Conservation (phyloP, 2,113 vertebrate species). For the Amia ocellicauda region DNA sequence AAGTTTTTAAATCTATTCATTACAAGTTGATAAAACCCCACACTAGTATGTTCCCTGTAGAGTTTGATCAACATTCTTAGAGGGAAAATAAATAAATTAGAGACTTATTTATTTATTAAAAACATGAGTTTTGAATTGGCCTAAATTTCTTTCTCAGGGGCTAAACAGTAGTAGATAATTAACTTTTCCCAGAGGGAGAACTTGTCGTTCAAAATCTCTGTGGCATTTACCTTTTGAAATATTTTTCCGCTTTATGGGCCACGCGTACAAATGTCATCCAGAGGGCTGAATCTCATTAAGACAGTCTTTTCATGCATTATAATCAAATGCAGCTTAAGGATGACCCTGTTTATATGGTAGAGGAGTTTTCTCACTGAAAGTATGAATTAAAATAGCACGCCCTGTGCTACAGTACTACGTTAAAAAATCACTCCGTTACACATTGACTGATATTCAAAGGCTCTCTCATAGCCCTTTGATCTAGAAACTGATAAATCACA, state of each 20-base stretch:
- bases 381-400: too few relatives aligned
- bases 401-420: too few relatives aligned
- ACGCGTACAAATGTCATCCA: constrained; percentile 12
- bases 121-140: constrained; percentile 6
- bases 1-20: too few relatives aligned
- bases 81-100: constrained; percentile 7
- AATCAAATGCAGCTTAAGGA: neutral
- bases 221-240: constrained; percentile 30
- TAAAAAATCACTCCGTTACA: too few relatives aligned
- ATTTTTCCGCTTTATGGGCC: neutral
- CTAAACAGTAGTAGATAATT: constrained; percentile 34
- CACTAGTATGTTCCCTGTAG: neutral
- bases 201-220: constrained; percentile 24
- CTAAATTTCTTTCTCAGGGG: constrained; percentile 18
- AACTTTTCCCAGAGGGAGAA: constrained; percentile 26
- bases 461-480: too few relatives aligned
- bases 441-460: too few relatives aligned
- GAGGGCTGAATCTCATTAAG: constrained; percentile 25
- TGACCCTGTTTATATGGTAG: constrained; percentile 3
- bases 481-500: too few relatives aligned
- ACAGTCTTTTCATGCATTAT: constrained; percentile 2
- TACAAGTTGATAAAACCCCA: too few relatives aligned
- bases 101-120: constrained; percentile 24
- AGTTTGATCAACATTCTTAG: constrained; percentile 9
- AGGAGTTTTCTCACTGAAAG: too few relatives aligned